A percentile compares a stretch with the other conserved stretches of the same genome.
phyloP scores from a whole-genome alignment of 2,113 vertebrate species.

The Salvator merianae region DNA sequence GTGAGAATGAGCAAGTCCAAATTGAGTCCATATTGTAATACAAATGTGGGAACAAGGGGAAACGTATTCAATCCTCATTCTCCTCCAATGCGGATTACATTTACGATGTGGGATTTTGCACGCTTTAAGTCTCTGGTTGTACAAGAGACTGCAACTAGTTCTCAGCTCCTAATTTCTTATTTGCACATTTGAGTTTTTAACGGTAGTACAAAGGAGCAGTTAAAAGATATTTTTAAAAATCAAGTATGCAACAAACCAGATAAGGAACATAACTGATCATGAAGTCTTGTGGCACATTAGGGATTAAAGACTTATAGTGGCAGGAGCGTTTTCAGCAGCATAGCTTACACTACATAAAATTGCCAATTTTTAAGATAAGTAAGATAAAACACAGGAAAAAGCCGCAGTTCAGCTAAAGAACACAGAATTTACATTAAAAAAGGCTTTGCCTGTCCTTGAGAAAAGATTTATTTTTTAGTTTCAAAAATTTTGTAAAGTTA shows the following conservation, averaged over 20 bases:
- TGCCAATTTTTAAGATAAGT: background rate
- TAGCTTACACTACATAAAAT: background rate
- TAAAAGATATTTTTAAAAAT: background rate
- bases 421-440: too few relatives aligned
- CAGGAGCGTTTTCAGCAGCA: background rate
- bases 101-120: too few relatives aligned
- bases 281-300: background rate
- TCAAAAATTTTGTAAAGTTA: too few relatives aligned
- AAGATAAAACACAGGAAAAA: background rate
- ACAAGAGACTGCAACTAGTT: background rate
- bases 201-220: too few relatives aligned
- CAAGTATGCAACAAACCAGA: background rate
- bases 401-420: background rate
- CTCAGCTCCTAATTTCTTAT: background rate
- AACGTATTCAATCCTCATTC: too few relatives aligned
- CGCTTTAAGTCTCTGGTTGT: background rate
- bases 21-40: too few relatives aligned
- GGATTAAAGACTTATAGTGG: background rate
- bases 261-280: background rate
- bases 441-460: background rate
- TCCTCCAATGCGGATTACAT: too few relatives aligned
- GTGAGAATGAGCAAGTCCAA: too few relatives aligned
- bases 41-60: too few relatives aligned
- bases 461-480: background rate
- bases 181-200: background rate